A percentile compares a stretch with the other conserved stretches of the same genome.
Evolutionary conservation across 1,140 invertebrate genomes (phyloP).

Genomic region (Cotesia vestalis): DNA sequence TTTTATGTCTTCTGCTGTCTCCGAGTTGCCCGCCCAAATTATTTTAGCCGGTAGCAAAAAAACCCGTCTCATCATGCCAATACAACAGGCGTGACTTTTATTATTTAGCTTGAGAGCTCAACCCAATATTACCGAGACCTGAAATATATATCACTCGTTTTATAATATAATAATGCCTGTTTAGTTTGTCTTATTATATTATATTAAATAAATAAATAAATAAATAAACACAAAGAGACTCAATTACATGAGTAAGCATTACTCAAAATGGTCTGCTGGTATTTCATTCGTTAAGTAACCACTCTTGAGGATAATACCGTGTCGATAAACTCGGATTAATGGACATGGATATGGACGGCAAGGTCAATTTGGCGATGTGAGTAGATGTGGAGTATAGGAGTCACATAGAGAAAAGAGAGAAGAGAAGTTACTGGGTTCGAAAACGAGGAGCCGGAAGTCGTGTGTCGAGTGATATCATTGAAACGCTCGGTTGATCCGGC

Average conservation of each 20-base stretch:
- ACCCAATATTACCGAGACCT: neutral
- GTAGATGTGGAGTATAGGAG: too few species aligned
- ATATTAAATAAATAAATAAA: neutral
- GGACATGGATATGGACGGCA: too few species aligned
- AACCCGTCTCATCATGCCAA: neutral
- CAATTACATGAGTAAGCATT: too few species aligned
- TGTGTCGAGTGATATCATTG: constrained; percentile 21
- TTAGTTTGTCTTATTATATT: too few species aligned
- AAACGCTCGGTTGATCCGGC: constrained; percentile 18
- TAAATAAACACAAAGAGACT: neutral
- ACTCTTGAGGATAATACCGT: too few species aligned
- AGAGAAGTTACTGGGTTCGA: neutral
- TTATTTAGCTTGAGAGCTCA: neutral
- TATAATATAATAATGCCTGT: neutral
- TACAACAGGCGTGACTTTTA: constrained; percentile 7
- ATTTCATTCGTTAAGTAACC: neutral
- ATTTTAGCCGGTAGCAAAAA: constrained; percentile 5
- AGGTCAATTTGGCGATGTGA: too few species aligned
- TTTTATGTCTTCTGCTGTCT: neutral
- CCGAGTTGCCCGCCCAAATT: constrained; percentile 17
- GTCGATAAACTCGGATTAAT: too few species aligned
- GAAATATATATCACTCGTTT: constrained; percentile 1
- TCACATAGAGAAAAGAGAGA: too few species aligned
- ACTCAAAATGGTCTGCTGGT: too few species aligned
- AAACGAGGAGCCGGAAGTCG: constrained; percentile 18